Evolutionary conservation across 2,888 invertebrate species (phyloP).

Genomic region (Halictus quadricinctus): DNA sequence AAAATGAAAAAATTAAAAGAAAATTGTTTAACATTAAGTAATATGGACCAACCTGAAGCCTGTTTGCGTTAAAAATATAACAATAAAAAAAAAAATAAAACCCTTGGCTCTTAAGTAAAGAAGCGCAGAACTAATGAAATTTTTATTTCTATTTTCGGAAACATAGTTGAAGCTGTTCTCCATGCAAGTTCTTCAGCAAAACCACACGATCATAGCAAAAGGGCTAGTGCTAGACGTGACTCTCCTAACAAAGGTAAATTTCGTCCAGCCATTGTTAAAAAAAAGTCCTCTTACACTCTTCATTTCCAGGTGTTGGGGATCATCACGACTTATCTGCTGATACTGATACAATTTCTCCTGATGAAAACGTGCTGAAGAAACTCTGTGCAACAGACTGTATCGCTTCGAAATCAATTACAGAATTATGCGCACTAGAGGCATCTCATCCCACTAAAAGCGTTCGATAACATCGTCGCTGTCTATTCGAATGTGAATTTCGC

Average conservation of each 20-base stretch:
- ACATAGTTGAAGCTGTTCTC: slow-evolving; percentile 73
- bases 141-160: slow-evolving; percentile 20
- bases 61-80: too few species aligned
- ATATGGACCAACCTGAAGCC: too few species aligned
- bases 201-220: slow-evolving; percentile 68
- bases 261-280: neutral
- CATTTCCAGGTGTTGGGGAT: slow-evolving; percentile 69
- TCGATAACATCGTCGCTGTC: neutral
- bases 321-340: slow-evolving; percentile 72
- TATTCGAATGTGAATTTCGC: neutral
- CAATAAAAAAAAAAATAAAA: too few species aligned
- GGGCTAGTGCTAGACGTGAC: slow-evolving; percentile 70
- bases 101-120: neutral
- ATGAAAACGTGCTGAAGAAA: slow-evolving; percentile 2
- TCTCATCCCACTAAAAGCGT: slow-evolving; percentile 25
- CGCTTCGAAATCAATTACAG: slow-evolving; percentile 9
- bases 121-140: neutral
- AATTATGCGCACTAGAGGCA: neutral
- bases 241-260: slow-evolving; percentile 69
- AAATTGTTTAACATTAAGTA: too few species aligned
- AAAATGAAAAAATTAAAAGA: too few species aligned
- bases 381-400: neutral
- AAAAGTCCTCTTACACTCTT: slow-evolving; percentile 11
- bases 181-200: slow-evolving; percentile 72
- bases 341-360: slow-evolving; percentile 70